phyloP scores from a whole-genome alignment of 2,888 invertebrate genomes.

The Taenaris catops region DNA sequence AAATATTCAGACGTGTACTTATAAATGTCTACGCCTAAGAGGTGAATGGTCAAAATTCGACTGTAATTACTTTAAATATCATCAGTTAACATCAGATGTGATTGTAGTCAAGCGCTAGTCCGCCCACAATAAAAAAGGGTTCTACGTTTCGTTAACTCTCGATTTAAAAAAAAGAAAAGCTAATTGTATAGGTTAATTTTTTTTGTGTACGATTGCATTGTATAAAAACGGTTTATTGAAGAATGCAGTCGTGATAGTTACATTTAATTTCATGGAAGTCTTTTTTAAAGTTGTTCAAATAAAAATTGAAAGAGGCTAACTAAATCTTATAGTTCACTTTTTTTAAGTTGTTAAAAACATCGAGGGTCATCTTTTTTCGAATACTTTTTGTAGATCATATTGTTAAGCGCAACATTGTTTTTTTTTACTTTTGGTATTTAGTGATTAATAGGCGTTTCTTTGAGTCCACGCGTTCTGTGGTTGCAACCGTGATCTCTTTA shows the following conservation, averaged over 20 bases:
- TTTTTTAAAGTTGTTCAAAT: constrained; percentile 5
- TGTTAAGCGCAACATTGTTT: not conserved
- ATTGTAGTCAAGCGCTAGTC: too few relatives aligned
- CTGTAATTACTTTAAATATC: too few relatives aligned
- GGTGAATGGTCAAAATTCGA: too few relatives aligned
- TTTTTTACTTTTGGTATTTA: too few relatives aligned
- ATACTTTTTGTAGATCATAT: not conserved
- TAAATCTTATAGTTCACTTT: not conserved
- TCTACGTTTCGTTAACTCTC: constrained; percentile 9
- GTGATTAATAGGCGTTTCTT: too few relatives aligned
- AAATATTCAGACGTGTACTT: too few relatives aligned
- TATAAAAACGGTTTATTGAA: constrained; percentile 11
- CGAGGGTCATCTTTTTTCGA: not conserved
- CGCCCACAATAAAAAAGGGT: too few relatives aligned
- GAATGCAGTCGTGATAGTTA: constrained; percentile 10
- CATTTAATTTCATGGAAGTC: constrained; percentile 3
- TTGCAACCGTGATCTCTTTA: too few relatives aligned
- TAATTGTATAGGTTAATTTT: constrained; percentile 5
- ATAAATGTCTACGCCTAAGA: too few relatives aligned
- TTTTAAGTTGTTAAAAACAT: not conserved
- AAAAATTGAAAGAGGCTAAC: not conserved
- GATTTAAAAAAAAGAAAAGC: constrained; percentile 6
- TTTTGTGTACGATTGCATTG: constrained; percentile 5
- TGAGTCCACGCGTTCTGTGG: too few relatives aligned
- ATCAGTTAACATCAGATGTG: too few relatives aligned